Evolutionary conservation across 35 echinoderm and acorn worm genomes (phyloP).

Genomic region (Strongylocentrotus purpuratus): DNA sequence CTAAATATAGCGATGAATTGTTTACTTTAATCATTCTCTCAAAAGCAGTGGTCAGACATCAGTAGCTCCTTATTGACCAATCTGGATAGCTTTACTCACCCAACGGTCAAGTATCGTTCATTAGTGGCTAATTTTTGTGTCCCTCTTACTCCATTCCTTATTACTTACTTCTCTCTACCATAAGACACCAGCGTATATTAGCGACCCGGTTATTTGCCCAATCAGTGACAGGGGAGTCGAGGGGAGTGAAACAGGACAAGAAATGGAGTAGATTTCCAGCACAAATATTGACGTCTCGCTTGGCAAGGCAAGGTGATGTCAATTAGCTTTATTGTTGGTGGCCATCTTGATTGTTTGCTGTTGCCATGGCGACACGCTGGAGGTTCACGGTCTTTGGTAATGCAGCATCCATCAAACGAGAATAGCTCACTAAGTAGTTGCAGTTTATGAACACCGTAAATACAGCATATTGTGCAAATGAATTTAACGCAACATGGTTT

Average conservation of each 20-base stretch:
- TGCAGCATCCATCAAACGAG: background rate
- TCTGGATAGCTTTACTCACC: no score
- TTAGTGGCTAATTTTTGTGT: background rate
- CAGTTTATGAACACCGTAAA: background rate
- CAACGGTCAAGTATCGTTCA: background rate
- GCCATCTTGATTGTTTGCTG: background rate
- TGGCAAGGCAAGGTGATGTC: background rate
- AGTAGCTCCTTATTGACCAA: background rate
- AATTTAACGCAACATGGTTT: background rate
- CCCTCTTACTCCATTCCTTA: background rate
- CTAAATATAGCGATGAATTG: background rate
- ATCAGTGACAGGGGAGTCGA: background rate
- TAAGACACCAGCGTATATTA: background rate
- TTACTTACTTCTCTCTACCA: background rate
- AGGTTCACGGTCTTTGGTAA: conserved; percentile 2
- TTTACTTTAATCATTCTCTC: background rate
- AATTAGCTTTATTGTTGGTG: conserved; percentile 13
- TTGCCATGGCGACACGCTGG: background rate
- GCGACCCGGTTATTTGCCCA: background rate
- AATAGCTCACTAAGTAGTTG: background rate
- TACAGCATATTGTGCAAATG: background rate
- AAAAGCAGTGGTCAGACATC: background rate
- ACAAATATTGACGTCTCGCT: conserved; percentile 2
- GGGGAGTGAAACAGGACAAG: background rate
- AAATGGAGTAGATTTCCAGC: background rate